Evolutionary conservation across 1,140 invertebrate genomes (phyloP).

Genomic region (Drosophila yakuba): DNA sequence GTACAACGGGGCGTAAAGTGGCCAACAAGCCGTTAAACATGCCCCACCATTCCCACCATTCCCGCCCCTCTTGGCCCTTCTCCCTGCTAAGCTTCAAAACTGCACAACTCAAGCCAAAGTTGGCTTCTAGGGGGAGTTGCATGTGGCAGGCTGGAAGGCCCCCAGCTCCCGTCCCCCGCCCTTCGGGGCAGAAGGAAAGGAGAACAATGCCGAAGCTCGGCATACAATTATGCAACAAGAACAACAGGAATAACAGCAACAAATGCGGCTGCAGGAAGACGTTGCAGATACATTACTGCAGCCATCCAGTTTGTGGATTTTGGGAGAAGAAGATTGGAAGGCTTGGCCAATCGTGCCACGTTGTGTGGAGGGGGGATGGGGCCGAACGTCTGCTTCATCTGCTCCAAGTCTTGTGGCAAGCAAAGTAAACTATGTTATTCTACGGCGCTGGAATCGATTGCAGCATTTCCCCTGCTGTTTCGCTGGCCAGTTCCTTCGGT

Average conservation of each 20-base stretch:
- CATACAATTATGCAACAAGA: slow-evolving; percentile 38
- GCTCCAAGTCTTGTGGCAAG: background rate
- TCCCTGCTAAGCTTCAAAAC: slow-evolving; percentile 3
- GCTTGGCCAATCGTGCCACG: background rate
- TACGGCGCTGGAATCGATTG: background rate
- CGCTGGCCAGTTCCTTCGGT: background rate
- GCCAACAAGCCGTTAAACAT: slow-evolving; percentile 77
- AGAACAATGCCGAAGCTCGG: slow-evolving; percentile 10
- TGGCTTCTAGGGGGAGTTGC: slow-evolving; percentile 22
- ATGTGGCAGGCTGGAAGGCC: background rate
- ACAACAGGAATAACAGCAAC: slow-evolving; percentile 20
- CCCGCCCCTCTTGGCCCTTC: background rate
- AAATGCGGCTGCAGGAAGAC: slow-evolving; percentile 11
- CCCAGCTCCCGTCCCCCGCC: background rate
- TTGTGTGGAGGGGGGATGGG: background rate
- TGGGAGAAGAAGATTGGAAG: background rate
- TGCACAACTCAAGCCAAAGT: slow-evolving; percentile 37
- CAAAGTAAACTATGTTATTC: background rate
- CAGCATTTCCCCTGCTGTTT: no score
- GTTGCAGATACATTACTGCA: slow-evolving; percentile 29
- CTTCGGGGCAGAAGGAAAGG: background rate
- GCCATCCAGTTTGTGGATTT: background rate
- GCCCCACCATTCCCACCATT: slow-evolving; percentile 21
- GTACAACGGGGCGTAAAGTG: slow-evolving; percentile 69
- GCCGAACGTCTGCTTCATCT: background rate